Evolutionary conservation across 2,888 invertebrate species (phyloP).

Genomic region (Drosophila neoperkinsi): DNA sequence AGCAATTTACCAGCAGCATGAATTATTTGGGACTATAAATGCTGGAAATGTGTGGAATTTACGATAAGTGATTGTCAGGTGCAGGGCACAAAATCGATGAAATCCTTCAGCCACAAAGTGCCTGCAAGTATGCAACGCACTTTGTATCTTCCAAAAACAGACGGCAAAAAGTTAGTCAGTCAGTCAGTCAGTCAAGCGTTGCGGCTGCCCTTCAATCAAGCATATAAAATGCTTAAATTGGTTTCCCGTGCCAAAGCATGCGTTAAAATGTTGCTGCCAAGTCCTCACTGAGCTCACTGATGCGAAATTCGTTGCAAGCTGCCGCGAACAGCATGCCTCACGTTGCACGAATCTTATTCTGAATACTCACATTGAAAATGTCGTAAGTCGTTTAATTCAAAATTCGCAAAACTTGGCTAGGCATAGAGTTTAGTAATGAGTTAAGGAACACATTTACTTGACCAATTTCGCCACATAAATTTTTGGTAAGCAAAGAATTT

Average conservation of each 20-base stretch:
- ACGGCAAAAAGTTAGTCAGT: conserved; percentile 4
- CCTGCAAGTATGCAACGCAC: conserved; percentile 40
- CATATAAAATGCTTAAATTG: conserved; percentile 58
- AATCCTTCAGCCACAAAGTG: conserved; percentile 22
- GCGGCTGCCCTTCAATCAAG: conserved; percentile 31
- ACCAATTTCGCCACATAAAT: background rate
- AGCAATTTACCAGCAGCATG: conserved; percentile 22
- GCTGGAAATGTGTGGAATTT: conserved; percentile 1
- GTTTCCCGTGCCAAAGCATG: conserved; percentile 56
- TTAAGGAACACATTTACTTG: background rate
- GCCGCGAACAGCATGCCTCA: conserved; percentile 10
- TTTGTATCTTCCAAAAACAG: conserved; percentile 11
- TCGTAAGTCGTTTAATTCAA: background rate
- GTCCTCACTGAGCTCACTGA: conserved; percentile 6
- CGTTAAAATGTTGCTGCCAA: conserved; percentile 54
- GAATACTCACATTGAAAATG: background rate
- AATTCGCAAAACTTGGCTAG: background rate
- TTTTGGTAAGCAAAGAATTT: background rate
- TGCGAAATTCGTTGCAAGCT: conserved; percentile 22
- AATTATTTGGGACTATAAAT: conserved; percentile 27
- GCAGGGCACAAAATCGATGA: conserved; percentile 36
- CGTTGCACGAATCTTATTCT: conserved; percentile 3
- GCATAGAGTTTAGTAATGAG: too few species aligned
- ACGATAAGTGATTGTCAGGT: conserved; percentile 50
- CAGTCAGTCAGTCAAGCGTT: conserved; percentile 22